Evolutionary conservation across 35 echinoderm and acorn worm species (phyloP).

Genomic region (Apostichopus parvimensis): DNA sequence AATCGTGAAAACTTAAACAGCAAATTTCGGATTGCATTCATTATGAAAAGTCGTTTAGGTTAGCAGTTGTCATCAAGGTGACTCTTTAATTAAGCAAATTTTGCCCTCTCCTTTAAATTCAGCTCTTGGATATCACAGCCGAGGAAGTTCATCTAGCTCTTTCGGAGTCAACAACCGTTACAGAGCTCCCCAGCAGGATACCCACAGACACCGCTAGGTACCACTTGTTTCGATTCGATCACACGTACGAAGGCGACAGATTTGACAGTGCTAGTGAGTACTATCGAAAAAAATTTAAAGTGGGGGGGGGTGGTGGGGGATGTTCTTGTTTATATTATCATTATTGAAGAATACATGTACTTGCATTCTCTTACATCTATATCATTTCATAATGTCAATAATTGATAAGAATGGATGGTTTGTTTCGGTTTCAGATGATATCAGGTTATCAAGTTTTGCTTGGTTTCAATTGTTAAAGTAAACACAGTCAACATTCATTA

Average conservation of each 20-base stretch:
- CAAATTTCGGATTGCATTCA: no score
- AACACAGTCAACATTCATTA: no score
- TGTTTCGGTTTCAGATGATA: no score
- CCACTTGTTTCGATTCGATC: slow-evolving; percentile 86
- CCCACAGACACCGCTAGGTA: slow-evolving; percentile 70
- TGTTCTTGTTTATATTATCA: no score
- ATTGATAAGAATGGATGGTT: no score
- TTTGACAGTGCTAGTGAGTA: slow-evolving; percentile 69
- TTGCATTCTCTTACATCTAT: no score
- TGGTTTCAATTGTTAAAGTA: no score
- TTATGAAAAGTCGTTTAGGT: neutral
- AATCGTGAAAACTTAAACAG: no score
- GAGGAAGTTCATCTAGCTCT: slow-evolving; percentile 68
- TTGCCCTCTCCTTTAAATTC: neutral
- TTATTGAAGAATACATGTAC: no score
- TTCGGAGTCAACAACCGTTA: slow-evolving; percentile 36
- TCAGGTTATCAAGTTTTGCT: no score
- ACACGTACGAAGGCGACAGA: slow-evolving; percentile 88
- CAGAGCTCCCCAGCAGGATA: slow-evolving; percentile 61
- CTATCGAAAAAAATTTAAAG: neutral
- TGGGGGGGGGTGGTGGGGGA: no score
- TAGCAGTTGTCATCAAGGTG: neutral
- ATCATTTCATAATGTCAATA: no score
- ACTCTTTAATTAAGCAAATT: neutral
- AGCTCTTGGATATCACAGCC: slow-evolving; percentile 68